Percentiles rank a stretch among this genome's conserved stretches.
Conservation (phyloP, 1,140 invertebrate genomes). For the Scaptomyza montana region DNA sequence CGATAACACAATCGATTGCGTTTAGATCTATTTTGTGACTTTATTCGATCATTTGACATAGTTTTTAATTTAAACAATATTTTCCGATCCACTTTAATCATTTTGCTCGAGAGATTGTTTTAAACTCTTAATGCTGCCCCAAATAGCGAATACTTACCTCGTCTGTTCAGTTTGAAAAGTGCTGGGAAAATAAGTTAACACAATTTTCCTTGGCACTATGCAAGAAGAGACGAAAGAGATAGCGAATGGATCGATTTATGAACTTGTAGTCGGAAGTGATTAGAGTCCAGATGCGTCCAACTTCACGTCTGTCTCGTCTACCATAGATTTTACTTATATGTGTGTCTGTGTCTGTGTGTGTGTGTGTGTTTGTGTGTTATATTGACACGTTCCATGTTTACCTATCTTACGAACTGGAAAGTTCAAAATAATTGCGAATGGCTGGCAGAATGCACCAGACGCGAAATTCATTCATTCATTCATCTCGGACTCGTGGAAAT, state of each 20-base stretch:
- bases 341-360: conserved; percentile 13
- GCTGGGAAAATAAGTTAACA: conserved; percentile 46
- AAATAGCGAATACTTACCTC: neutral
- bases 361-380: conserved; percentile 54
- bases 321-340: neutral
- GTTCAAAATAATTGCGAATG: conserved; percentile 48
- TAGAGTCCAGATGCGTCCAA: conserved; percentile 54
- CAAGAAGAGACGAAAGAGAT: neutral
- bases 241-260: conserved; percentile 54
- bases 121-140: neutral
- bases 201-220: conserved; percentile 17
- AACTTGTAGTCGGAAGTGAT: conserved; percentile 72
- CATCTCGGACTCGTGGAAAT: conserved; percentile 17
- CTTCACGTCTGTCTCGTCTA: conserved; percentile 11
- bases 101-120: neutral
- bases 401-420: conserved; percentile 12
- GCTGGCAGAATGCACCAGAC: conserved; percentile 45
- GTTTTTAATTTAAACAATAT: too few relatives aligned
- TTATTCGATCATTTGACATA: too few relatives aligned
- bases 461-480: conserved; percentile 64
- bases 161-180: conserved; percentile 4
- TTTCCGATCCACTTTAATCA: too few relatives aligned
- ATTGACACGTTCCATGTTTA: conserved; percentile 72
- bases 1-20: too few relatives aligned
- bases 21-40: too few relatives aligned